phyloP scores from a whole-genome alignment of 2,113 vertebrate species.

The Oncorhynchus tshawytscha region DNA sequence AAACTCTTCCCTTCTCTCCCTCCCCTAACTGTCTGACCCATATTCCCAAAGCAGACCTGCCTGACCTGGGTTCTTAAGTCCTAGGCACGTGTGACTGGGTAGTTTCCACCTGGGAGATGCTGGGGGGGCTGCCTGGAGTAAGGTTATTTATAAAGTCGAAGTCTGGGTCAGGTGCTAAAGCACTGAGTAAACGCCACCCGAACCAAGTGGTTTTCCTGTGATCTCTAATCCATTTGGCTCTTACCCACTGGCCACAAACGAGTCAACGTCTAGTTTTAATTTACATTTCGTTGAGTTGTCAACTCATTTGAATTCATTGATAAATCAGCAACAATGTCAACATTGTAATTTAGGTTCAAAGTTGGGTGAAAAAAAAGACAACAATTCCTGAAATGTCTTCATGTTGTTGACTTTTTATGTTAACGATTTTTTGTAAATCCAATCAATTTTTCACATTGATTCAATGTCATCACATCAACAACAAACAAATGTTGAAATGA shows the following conservation, averaged over 20 bases:
- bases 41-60: slow-evolving; percentile 59
- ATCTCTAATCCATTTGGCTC: slow-evolving; percentile 48
- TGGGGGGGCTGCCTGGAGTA: slow-evolving; percentile 28
- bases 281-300: too few relatives aligned
- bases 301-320: too few relatives aligned
- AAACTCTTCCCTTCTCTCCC: slow-evolving; percentile 28
- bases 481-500: too few relatives aligned
- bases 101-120: slow-evolving; percentile 21
- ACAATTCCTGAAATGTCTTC: too few relatives aligned
- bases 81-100: slow-evolving; percentile 51
- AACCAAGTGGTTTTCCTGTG: slow-evolving; percentile 42
- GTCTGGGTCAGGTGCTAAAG: slow-evolving; percentile 46
- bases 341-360: too few relatives aligned
- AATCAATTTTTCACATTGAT: too few relatives aligned
- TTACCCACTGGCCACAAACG: slow-evolving; percentile 39
- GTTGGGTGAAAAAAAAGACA: too few relatives aligned
- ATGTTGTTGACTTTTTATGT: too few relatives aligned
- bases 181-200: slow-evolving; percentile 3
- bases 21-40: slow-evolving; percentile 60
- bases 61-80: slow-evolving; percentile 40
- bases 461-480: too few relatives aligned
- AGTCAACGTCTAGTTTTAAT: too few relatives aligned
- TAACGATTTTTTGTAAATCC: too few relatives aligned
- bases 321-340: too few relatives aligned
- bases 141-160: slow-evolving; percentile 59